Evolutionary conservation across 2,888 invertebrate species (phyloP).

Genomic region (Halictus ligatus): DNA sequence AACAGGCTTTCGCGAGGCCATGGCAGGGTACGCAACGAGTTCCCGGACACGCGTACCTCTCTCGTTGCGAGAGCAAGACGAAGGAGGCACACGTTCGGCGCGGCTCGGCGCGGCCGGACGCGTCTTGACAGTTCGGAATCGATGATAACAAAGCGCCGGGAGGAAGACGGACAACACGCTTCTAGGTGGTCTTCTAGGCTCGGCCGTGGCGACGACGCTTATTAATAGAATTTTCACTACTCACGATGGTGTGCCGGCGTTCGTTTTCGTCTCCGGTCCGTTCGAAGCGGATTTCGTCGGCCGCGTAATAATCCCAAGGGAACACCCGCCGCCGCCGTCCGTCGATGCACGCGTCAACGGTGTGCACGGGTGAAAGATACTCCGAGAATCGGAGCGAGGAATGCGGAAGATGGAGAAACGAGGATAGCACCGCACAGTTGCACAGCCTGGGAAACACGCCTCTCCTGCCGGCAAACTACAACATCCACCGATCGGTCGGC

Average conservation of each 20-base stretch:
- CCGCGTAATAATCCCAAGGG: conserved; percentile 23
- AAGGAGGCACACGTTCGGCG: background rate
- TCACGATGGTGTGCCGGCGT: conserved; percentile 37
- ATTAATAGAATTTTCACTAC: conserved; percentile 58
- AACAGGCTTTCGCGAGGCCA: conserved; percentile 28
- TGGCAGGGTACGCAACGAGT: conserved; percentile 45
- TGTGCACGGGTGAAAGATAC: conserved; percentile 42
- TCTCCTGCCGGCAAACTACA: conserved; percentile 29
- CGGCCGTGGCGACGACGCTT: conserved; percentile 7
- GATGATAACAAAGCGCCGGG: conserved; percentile 10
- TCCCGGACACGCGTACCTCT: conserved; percentile 35
- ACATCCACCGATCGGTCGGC: conserved; percentile 9
- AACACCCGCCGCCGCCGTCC: background rate
- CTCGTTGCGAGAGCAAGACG: conserved; percentile 30
- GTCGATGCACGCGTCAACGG: conserved; percentile 45
- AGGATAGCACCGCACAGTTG: conserved; percentile 63
- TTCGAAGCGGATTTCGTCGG: background rate
- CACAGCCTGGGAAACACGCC: conserved; percentile 64
- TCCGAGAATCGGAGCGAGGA: conserved; percentile 55
- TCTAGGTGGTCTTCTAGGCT: background rate
- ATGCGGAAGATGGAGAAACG: conserved; percentile 64
- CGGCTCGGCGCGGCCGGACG: background rate
- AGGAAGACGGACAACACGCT: background rate
- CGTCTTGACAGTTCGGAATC: conserved; percentile 46
- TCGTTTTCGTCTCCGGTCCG: background rate